A percentile compares a stretch with the other conserved stretches of the same genome.
Evolutionary conservation across 2,888 invertebrate species (phyloP).

Genomic region (Caenorhabditis virilis): DNA sequence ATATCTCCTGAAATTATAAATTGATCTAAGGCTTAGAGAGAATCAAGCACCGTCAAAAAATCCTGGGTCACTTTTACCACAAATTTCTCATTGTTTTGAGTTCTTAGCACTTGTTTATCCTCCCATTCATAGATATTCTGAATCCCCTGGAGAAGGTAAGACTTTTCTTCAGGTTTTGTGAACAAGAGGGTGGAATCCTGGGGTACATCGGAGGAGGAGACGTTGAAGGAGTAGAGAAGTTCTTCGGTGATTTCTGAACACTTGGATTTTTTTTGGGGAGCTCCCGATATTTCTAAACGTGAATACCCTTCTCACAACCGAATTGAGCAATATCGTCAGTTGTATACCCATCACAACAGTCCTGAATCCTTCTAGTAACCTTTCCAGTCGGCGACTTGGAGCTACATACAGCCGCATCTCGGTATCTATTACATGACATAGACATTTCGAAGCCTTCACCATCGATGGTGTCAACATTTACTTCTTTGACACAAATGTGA

Average conservation of each 20-base stretch:
- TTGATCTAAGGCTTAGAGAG: too few relatives aligned
- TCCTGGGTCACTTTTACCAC: too few relatives aligned
- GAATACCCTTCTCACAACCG: constrained; percentile 3
- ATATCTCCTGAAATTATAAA: constrained; percentile 1
- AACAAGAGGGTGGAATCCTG: not conserved
- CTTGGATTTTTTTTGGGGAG: not conserved
- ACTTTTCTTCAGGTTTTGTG: not conserved
- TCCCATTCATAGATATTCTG: constrained; percentile 1
- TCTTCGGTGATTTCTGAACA: constrained; percentile 1
- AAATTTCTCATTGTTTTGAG: not conserved
- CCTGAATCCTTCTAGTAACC: not conserved
- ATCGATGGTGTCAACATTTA: not conserved
- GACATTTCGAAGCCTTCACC: too few relatives aligned
- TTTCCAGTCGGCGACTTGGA: not conserved
- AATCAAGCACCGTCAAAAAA: too few relatives aligned
- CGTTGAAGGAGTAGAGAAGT: not conserved
- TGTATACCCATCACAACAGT: constrained; percentile 10
- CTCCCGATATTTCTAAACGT: not conserved
- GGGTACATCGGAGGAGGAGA: not conserved
- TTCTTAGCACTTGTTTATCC: constrained; percentile 1
- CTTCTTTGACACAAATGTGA: constrained; percentile 3
- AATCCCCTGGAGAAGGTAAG: not conserved
- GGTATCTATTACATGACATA: not conserved
- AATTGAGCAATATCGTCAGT: not conserved
- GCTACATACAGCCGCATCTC: not conserved